Conservation (phyloP, 2,888 invertebrate genomes). For the Myathropa florea region DNA sequence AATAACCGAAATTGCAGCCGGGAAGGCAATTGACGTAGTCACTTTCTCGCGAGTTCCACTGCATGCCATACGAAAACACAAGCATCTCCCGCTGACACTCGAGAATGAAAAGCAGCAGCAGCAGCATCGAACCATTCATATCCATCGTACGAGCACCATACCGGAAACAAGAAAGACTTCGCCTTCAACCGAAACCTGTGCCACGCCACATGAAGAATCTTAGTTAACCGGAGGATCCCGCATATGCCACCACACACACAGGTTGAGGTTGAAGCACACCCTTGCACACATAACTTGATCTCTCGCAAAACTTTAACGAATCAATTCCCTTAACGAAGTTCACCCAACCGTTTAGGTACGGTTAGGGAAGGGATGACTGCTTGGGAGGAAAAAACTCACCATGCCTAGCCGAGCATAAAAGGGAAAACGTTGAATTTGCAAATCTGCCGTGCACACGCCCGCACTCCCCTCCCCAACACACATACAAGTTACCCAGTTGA, state of each 20-base stretch:
- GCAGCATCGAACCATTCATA: slow-evolving; percentile 47
- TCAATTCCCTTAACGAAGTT: slow-evolving; percentile 68
- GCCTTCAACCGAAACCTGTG: slow-evolving; percentile 13
- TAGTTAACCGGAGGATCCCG: slow-evolving; percentile 28
- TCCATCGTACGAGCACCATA: slow-evolving; percentile 44
- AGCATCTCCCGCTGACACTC: background rate
- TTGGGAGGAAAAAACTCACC: slow-evolving; percentile 45
- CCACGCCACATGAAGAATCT: background rate
- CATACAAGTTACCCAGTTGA: background rate
- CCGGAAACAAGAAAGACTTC: slow-evolving; percentile 58
- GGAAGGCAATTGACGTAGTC: slow-evolving; percentile 66
- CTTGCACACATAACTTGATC: slow-evolving; percentile 8
- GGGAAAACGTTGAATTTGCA: slow-evolving; percentile 59
- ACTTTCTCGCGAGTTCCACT: slow-evolving; percentile 23
- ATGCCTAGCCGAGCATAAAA: slow-evolving; percentile 58
- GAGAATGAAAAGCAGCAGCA: slow-evolving; percentile 33
- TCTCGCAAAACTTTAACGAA: slow-evolving; percentile 64
- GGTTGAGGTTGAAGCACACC: slow-evolving; percentile 19
- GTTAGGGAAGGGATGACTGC: slow-evolving; percentile 53
- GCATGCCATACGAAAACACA: background rate
- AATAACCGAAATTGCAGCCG: slow-evolving; percentile 63
- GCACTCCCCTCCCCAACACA: background rate
- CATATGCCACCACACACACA: slow-evolving; percentile 6
- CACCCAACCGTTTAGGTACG: slow-evolving; percentile 62
- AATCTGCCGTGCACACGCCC: slow-evolving; percentile 23